Evolutionary conservation across 2,113 vertebrate genomes (phyloP).

Genomic region (Takifugu bimaculatus): DNA sequence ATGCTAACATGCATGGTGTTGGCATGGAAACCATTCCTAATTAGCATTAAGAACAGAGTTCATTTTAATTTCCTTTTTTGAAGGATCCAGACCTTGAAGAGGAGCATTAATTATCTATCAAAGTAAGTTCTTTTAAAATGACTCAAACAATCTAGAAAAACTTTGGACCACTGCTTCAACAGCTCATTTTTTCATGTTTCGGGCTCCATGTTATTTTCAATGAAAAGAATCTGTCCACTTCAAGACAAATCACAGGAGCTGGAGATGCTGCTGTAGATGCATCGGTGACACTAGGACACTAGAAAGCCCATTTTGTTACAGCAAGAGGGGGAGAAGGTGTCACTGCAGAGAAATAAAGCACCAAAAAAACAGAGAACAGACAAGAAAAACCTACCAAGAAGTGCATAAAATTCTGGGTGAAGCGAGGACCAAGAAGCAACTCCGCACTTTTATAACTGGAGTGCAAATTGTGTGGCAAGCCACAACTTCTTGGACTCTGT

Average conservation of each 20-base stretch:
- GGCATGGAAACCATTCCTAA: too few relatives aligned
- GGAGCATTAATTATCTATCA: too few relatives aligned
- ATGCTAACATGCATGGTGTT: too few relatives aligned
- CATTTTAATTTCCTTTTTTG: too few relatives aligned
- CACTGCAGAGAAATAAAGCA: slow-evolving; percentile 2
- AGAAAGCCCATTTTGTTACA: neutral
- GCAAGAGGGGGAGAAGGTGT: neutral
- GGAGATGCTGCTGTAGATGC: slow-evolving; percentile 21
- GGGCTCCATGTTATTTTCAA: slow-evolving; percentile 15
- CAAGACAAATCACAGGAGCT: slow-evolving; percentile 18
- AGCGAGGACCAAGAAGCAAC: slow-evolving; percentile 9
- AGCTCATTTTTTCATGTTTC: slow-evolving; percentile 28
- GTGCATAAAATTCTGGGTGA: slow-evolving; percentile 45
- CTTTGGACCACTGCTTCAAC: slow-evolving; percentile 3
- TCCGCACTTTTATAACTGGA: too few relatives aligned
- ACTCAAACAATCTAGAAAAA: slow-evolving; percentile 17
- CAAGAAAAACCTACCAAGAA: slow-evolving; percentile 10
- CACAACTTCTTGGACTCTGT: too few relatives aligned
- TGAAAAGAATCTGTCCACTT: slow-evolving; percentile 30
- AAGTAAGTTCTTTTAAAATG: too few relatives aligned
- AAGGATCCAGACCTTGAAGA: too few relatives aligned
- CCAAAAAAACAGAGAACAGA: slow-evolving; percentile 17
- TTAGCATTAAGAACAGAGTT: too few relatives aligned
- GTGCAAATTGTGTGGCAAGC: too few relatives aligned
- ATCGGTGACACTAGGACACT: neutral